Base-by-base conservation (phyloP, 1,140 invertebrate genomes). In the Mercenaria mercenaria region DNA sequence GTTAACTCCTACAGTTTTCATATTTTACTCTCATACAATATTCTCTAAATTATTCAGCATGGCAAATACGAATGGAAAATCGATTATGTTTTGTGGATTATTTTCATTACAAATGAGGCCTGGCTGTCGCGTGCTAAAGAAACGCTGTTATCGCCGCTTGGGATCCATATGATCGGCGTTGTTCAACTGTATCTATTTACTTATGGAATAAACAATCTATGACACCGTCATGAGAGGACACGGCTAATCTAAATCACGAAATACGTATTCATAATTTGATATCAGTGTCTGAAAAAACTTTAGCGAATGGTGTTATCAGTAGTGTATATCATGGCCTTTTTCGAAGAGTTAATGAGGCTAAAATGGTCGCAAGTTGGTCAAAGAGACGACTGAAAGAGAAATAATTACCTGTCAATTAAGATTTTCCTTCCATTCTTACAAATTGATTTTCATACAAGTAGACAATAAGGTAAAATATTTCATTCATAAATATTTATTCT, bases 101-200 rank as follows among this genome's bases (percentile, higher is more conserved):
- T 88, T 88, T 88, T 80, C 77, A 81, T 88, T 80, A 77, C 76
- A 79, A 88, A 88, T 72, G 86, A 81, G 43, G 50, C 86, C 61
- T 56, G 26, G 18, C 18, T 37, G 74, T 69, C 76, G 86, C 86
- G 86, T 88, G 86, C 43, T 81, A 41, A 47, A 52, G 64, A 80
- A 61, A 69, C 77, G 39, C 13, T 72, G 37, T 84, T 84, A 84
- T 72, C 82, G 47, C 47, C 26, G 61, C n/a, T 32, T 29, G 26
- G 26, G 26, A 50, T 47, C 41, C 64, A 15, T 67, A 23, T 64
- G 76, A 87, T 87, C 72, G 23, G 34, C 26, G 37, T n/a, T 52
- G 43, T 61, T 41, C 85, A 87, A 87, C 85, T 87, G 50, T 87
- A 87, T 87, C 85, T 59, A 32, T 43, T 87, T 87, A 41, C 85